Evolutionary conservation across 2,113 vertebrate species (phyloP).

Genomic region (Caloenas nicobarica): DNA sequence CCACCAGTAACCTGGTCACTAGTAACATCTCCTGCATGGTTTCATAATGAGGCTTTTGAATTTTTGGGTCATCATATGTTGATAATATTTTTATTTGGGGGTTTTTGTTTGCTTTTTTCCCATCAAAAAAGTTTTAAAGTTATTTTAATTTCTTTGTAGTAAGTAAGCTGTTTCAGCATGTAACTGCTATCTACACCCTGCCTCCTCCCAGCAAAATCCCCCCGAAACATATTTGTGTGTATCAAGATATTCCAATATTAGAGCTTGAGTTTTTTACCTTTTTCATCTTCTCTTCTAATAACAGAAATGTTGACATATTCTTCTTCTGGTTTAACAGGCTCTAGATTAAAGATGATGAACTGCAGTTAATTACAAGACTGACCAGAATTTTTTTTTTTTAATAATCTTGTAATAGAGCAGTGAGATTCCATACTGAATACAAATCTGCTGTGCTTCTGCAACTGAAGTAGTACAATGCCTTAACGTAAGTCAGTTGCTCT

Average conservation of each 20-base stretch:
- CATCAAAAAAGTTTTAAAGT: not conserved
- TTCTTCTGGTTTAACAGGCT: not conserved
- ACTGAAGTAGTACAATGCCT: not conserved
- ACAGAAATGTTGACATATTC: conserved; percentile 36
- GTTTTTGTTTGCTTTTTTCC: not conserved
- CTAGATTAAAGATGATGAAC: conserved; percentile 32
- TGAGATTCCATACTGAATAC: not conserved
- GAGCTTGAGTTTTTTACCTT: conserved; percentile 25
- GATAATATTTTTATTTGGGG: not conserved
- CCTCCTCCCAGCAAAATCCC: not conserved
- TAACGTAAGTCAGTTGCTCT: not conserved
- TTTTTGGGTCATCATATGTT: not conserved
- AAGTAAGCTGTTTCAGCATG: not conserved
- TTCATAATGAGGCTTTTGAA: not conserved
- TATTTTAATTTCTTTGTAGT: not conserved
- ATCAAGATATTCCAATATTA: not conserved
- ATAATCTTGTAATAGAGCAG: not conserved
- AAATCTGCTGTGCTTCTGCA: not conserved
- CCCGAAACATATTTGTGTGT: not conserved
- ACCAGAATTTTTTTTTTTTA: not conserved
- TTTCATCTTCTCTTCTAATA: conserved; percentile 4
- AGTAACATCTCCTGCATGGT: not conserved
- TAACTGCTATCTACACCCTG: not conserved
- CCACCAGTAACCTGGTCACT: not conserved
- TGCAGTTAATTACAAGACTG: not conserved